Conservation (phyloP, 1,140 invertebrate genomes). For the Macrosteles quadrilineatus region DNA sequence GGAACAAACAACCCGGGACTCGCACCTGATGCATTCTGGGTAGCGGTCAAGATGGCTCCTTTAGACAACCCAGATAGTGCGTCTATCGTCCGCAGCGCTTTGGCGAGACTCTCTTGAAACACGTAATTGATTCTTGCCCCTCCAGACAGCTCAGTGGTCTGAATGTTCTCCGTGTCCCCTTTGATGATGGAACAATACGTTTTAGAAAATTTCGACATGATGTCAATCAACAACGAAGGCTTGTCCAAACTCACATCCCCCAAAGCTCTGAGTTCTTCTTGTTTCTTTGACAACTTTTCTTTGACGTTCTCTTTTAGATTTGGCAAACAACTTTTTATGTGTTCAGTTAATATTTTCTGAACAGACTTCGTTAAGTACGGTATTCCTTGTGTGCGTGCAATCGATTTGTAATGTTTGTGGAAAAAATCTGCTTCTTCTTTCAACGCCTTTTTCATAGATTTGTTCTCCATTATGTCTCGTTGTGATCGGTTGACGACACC, state of each 20-base stretch:
- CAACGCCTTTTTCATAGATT: conserved; percentile 60
- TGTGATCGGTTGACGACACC: conserved; percentile 77
- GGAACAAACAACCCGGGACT: conserved; percentile 72
- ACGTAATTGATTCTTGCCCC: conserved; percentile 75
- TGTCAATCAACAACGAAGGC: conserved; percentile 64
- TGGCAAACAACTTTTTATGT: conserved; percentile 67
- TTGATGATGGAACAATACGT: conserved; percentile 70
- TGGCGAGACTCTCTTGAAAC: conserved; percentile 70
- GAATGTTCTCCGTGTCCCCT: conserved; percentile 67
- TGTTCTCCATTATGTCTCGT: conserved; percentile 67
- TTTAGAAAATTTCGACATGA: conserved; percentile 72
- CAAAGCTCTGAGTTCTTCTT: conserved; percentile 62
- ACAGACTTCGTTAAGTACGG: conserved; percentile 62
- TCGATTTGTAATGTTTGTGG: conserved; percentile 63
- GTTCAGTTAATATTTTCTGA: conserved; percentile 66
- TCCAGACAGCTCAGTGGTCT: conserved; percentile 70
- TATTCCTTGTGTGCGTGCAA: conserved; percentile 64
- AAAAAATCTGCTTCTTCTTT: conserved; percentile 64
- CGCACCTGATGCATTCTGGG: conserved; percentile 70
- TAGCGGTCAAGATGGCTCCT: conserved; percentile 68
- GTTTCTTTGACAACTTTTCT: conserved; percentile 64
- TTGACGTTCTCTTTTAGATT: conserved; percentile 65
- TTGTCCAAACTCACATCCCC: conserved; percentile 67
- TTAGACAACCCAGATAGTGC: conserved; percentile 62
- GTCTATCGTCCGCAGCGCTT: conserved; percentile 62